Evolutionary conservation across 2,888 invertebrate genomes (phyloP), one percentile per base, ranked within the genome.

Genomic region (Molanna angustata): DNA sequence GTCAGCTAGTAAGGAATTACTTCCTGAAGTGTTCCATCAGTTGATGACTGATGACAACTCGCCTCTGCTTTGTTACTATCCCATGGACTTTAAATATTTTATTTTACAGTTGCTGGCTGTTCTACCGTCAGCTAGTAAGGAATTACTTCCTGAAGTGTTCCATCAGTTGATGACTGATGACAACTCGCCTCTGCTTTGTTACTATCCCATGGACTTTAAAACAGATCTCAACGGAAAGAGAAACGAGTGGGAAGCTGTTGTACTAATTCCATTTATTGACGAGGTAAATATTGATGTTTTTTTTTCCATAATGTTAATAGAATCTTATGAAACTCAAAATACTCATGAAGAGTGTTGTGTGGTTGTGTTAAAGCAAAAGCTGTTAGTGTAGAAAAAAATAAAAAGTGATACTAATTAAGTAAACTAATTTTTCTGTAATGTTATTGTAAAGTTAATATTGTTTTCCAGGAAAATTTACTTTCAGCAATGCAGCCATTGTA

Each of bases 211-310:
- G 45, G 82, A 95, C 61, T 98, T 98, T 69, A 83, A 88, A 64
- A 94, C 93, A 0, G 98, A 98, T 76, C 79, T 97, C 50, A 98
- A 98, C 73, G 97, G 97, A 4, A 98, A 98, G 70, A 83, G 82
- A 63, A 90, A 94, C 65, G 95, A 95, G 60, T 98, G 98, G 97
- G 97, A 96, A 68, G 94, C 94, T 0, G 88, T 96, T 0, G 92
- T 94, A 1, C 77, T 95, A 1, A 90, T 96, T 65, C 95, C 95
- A 1, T 94, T 96, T 63, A 94, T 96, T 63, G 86, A 94, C 62
- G 93, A 94, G 74, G 85, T 82, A 62, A 58, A 43, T 20, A 20
- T 16, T 35, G n/a, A n/a, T n/a, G n/a, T n/a, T n/a, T n/a, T n/a
- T n/a, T n/a, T n/a, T n/a, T n/a, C n/a, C n/a, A n/a, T n/a, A n/a